Percentiles rank a stretch among this genome's conserved stretches.
Conservation (phyloP, 2,113 vertebrate species). For the Montifringilla adamsi region DNA sequence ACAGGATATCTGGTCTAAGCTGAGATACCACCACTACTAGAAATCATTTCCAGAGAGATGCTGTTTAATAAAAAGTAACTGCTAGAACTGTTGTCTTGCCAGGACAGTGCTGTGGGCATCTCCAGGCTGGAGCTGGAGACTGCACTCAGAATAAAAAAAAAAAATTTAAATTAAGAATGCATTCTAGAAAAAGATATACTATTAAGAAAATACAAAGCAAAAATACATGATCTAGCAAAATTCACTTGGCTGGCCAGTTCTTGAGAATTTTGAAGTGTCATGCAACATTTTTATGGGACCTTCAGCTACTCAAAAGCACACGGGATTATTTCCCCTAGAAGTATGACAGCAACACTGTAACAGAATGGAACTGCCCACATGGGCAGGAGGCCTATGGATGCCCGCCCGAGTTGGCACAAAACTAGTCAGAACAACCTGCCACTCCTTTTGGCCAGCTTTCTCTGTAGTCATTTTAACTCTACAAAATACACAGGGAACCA, state of each 20-base stretch:
- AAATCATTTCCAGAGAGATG: neutral
- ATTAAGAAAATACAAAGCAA: neutral
- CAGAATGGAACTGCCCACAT: fast-evolving
- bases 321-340: neutral
- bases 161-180: neutral
- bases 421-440: neutral
- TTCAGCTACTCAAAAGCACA: neutral
- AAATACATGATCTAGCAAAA: neutral
- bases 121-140: neutral
- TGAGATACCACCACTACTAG: neutral
- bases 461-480: neutral
- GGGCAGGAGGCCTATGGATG: neutral
- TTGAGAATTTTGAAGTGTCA: neutral
- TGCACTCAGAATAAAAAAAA: neutral
- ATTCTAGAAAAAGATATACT: neutral
- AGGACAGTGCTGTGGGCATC: neutral
- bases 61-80: neutral
- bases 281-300: neutral
- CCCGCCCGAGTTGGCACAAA: fast-evolving
- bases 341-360: neutral
- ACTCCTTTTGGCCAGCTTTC: neutral
- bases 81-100: neutral
- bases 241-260: neutral
- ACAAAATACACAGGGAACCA: fast-evolving
- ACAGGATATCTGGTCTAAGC: neutral